Conservation (phyloP, 2,797 vertebrate genomes). For the Xerus rutilus region DNA sequence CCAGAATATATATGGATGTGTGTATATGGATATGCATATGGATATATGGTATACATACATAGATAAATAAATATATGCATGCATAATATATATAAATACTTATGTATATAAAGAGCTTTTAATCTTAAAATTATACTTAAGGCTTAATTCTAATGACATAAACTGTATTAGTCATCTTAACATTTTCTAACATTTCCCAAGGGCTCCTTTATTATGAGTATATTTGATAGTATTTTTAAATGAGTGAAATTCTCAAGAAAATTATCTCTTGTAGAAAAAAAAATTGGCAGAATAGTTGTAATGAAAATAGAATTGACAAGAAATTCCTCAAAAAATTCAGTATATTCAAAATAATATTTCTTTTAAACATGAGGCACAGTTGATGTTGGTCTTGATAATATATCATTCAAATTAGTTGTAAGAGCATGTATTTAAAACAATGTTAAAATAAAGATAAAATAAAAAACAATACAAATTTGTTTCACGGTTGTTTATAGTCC, state of each 20-base stretch:
- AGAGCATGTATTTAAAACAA: constrained; percentile 34
- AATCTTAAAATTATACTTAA: background rate
- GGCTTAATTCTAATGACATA: background rate
- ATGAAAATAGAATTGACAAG: constrained; percentile 9
- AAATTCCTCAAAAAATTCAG: background rate
- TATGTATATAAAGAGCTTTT: background rate
- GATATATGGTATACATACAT: no score
- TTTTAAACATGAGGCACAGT: background rate
- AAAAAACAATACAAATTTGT: background rate
- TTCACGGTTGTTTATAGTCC: background rate
- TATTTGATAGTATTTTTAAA: constrained; percentile 23
- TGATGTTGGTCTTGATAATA: background rate
- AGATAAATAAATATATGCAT: no score
- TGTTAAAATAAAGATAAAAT: constrained; percentile 32
- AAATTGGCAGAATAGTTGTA: constrained; percentile 19
- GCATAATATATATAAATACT: background rate
- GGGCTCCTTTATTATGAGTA: background rate
- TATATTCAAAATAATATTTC: constrained; percentile 8
- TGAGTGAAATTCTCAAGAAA: background rate
- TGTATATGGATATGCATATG: background rate
- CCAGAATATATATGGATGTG: background rate
- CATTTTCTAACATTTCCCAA: constrained; percentile 25
- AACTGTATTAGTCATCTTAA: background rate
- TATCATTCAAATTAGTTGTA: background rate
- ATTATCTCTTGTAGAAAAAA: background rate